Percentiles rank a stretch among this genome's conserved stretches.
Conservation (phyloP, 2,888 invertebrate species). For the Rhogogaster chlorosoma region DNA sequence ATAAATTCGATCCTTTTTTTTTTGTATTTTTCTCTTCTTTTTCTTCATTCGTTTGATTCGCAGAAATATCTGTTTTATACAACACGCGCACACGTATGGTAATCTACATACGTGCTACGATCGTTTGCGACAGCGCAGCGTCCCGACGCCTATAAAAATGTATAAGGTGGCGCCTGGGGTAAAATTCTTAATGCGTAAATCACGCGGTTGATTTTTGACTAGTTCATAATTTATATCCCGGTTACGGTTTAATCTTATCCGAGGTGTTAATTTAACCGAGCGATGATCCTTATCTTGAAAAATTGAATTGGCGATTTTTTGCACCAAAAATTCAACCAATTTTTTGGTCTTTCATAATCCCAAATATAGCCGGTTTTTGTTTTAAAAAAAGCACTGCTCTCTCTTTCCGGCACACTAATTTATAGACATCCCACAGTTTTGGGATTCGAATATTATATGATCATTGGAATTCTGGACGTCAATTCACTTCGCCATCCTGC, state of each 20-base stretch:
- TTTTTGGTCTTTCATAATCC: not conserved
- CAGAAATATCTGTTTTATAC: not conserved
- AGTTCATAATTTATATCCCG: constrained; percentile 51
- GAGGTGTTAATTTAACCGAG: not conserved
- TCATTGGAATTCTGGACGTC: constrained; percentile 29
- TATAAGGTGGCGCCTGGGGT: constrained; percentile 47
- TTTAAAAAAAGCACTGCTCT: not conserved
- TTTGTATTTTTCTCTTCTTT: not conserved
- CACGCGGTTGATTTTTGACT: constrained; percentile 41
- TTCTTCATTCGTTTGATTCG: not conserved
- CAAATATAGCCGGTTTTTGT: not conserved
- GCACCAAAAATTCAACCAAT: not conserved
- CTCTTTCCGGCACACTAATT: not conserved
- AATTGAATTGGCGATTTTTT: not conserved
- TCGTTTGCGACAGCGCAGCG: not conserved
- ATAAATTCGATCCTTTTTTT: not conserved
- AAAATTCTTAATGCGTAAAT: constrained; percentile 54
- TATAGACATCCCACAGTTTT: not conserved
- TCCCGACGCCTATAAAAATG: constrained; percentile 50
- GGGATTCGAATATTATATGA: not conserved
- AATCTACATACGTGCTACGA: constrained; percentile 10
- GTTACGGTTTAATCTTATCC: not conserved
- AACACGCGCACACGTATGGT: constrained; percentile 20
- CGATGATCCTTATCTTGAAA: not conserved
- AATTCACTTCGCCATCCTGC: constrained; percentile 18